A percentile compares a stretch with the other conserved stretches of the same genome.
Evolutionary conservation across 2,888 invertebrate genomes (phyloP).

Genomic region (Cheiracanthium punctorium): DNA sequence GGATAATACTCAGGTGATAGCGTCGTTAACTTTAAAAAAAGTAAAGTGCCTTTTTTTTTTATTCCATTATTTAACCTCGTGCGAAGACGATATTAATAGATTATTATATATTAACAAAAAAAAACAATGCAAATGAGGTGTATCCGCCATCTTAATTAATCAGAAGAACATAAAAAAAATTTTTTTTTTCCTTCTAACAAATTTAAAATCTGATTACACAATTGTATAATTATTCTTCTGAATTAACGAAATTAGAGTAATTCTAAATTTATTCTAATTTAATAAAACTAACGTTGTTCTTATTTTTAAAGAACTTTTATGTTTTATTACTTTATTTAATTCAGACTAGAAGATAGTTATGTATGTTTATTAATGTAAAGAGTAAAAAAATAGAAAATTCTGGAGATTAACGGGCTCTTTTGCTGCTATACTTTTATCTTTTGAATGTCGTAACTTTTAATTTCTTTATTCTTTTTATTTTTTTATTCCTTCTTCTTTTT

Average conservation of each 20-base stretch:
- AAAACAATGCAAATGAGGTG: not conserved
- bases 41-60: no score
- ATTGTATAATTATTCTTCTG: conserved; percentile 2
- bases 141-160: not conserved
- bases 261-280: conserved; percentile 8
- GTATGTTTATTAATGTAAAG: not conserved
- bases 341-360: not conserved
- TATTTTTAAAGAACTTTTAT: not conserved
- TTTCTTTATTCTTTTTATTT: not conserved
- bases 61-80: no score
- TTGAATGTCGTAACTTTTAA: not conserved
- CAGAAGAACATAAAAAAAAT: not conserved
- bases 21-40: no score
- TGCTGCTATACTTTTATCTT: no score
- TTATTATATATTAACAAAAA: not conserved
- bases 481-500: not conserved
- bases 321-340: not conserved
- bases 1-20: no score
- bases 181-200: not conserved
- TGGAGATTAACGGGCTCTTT: not conserved
- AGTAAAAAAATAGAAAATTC: not conserved
- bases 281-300: not conserved
- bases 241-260: conserved; percentile 6
- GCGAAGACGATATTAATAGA: not conserved
- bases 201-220: not conserved